Evolutionary conservation across 2,888 invertebrate species (phyloP).

Genomic region (Lepeophtheirus nordmannii): DNA sequence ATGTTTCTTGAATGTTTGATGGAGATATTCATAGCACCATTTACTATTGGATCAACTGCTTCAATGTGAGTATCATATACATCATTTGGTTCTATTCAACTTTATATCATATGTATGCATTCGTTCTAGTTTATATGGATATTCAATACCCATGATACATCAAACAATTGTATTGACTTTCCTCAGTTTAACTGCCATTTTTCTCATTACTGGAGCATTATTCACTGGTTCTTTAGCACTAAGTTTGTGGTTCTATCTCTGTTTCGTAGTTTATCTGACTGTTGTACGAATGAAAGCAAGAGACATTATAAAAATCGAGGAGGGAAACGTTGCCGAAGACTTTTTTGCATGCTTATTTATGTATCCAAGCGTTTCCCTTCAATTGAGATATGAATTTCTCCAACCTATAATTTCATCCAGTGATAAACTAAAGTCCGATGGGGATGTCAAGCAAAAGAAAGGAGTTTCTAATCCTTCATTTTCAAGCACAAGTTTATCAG

Average conservation of each 20-base stretch:
- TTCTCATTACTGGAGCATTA: background rate
- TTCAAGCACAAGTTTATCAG: background rate
- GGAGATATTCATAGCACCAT: constrained; percentile 6
- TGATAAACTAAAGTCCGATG: background rate
- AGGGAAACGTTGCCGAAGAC: constrained; percentile 14
- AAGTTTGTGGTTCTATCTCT: constrained; percentile 11
- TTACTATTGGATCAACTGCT: background rate
- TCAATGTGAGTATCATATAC: background rate
- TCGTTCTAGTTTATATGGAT: background rate
- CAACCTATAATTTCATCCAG: background rate
- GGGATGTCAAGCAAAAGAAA: background rate
- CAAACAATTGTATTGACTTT: background rate
- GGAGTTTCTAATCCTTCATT: background rate
- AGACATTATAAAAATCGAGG: background rate
- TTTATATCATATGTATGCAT: background rate
- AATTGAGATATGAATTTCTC: constrained; percentile 1
- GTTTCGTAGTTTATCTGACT: background rate
- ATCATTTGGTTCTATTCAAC: no score
- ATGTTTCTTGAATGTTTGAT: background rate
- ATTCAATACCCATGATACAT: background rate
- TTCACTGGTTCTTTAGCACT: background rate
- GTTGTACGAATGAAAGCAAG: constrained; percentile 1
- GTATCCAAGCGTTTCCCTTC: constrained; percentile 16
- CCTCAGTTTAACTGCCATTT: background rate
- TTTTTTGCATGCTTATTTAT: constrained; percentile 16